These are phyloP conservation scores for Argentina silus DNA, from an alignment of 2,797 vertebrate species.

Conservation along the genomic window DNA sequence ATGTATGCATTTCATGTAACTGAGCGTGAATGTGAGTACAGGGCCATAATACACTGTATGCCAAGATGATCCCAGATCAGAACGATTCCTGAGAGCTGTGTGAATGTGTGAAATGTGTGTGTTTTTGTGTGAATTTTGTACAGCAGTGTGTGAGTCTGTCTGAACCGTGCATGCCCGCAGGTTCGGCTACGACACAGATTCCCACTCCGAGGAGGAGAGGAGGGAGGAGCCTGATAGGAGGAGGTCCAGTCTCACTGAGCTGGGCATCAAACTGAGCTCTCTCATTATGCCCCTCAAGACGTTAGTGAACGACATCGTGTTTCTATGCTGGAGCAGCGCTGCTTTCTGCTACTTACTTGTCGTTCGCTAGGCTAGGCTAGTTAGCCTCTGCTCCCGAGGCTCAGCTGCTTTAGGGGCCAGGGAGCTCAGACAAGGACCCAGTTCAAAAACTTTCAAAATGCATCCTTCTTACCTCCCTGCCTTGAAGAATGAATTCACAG, in stretches of 20 bases:
- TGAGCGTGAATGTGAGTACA: slow-evolving; percentile 14
- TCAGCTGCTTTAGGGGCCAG: neutral
- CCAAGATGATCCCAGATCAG: too few species aligned
- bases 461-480: neutral
- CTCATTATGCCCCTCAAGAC: slow-evolving; percentile 75
- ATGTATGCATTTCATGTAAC: slow-evolving; percentile 35
- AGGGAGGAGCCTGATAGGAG: slow-evolving; percentile 64
- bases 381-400: neutral
- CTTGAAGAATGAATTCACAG: neutral
- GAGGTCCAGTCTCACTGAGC: slow-evolving; percentile 85
- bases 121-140: neutral
- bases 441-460: neutral
- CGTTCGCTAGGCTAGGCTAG: neutral
- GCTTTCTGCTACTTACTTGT: neutral
- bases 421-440: neutral
- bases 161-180: slow-evolving; percentile 24
- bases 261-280: slow-evolving; percentile 77
- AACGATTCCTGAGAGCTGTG: neutral
- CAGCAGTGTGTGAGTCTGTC: neutral
- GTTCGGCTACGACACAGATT: slow-evolving; percentile 49
- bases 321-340: neutral
- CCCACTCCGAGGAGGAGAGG: slow-evolving; percentile 66
- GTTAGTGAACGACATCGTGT: slow-evolving; percentile 65
- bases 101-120: neutral
- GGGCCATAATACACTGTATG: neutral